A percentile compares a stretch with the other conserved stretches of the same genome.
Evolutionary conservation across 2,888 invertebrate species (phyloP).

Genomic region (Aleiodes testaceus): DNA sequence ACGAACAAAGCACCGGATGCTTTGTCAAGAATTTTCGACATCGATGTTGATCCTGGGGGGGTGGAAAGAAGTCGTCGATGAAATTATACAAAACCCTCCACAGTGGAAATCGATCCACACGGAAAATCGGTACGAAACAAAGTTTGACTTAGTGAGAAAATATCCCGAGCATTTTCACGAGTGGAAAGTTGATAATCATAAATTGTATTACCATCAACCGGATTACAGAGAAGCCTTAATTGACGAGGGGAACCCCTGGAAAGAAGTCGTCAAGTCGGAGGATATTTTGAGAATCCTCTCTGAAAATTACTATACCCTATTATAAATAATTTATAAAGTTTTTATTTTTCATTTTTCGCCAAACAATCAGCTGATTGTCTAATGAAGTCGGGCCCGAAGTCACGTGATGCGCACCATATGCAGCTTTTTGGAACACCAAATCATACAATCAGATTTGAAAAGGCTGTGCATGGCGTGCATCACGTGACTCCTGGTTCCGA

Average conservation of each 20-base stretch:
- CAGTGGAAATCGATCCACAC: too few species aligned
- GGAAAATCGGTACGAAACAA: constrained; percentile 20
- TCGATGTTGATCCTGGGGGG: constrained; percentile 37
- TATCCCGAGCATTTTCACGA: constrained; percentile 24
- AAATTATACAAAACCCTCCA: neutral
- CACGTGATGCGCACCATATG: too few species aligned
- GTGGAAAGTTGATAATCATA: constrained; percentile 38
- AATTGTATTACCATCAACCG: constrained; percentile 34
- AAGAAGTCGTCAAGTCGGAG: constrained; percentile 27
- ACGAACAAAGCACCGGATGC: constrained; percentile 42
- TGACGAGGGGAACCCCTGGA: too few species aligned
- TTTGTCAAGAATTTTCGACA: constrained; percentile 30
- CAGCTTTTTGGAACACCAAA: too few species aligned
- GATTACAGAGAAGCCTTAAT: constrained; percentile 27
- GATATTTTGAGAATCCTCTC: constrained; percentile 26
- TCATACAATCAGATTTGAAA: too few species aligned
- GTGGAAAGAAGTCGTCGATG: constrained; percentile 36
- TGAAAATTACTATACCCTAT: constrained; percentile 42
- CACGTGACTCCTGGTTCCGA: too few species aligned
- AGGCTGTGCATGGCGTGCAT: too few species aligned
- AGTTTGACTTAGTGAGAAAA: constrained; percentile 12
- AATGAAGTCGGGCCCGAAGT: too few species aligned
- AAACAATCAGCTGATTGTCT: too few species aligned
- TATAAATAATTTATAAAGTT: too few species aligned
- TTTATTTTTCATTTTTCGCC: too few species aligned